Conservation (phyloP, 2,113 vertebrate species). For the Madoqua kirkii region DNA sequence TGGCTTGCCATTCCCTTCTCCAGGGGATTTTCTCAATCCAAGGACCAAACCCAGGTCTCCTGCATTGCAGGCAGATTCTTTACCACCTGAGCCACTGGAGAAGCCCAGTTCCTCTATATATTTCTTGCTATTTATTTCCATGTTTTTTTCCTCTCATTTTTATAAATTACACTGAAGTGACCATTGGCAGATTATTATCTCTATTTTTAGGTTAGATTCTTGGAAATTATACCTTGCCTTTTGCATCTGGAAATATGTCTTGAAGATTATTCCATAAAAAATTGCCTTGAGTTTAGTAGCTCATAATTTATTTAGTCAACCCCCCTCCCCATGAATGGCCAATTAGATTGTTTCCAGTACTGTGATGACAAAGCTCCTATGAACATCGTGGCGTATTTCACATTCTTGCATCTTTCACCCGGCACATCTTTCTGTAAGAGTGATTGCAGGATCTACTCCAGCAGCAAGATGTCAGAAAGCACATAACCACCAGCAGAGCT, state of each 20-base stretch:
- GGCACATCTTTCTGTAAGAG: background rate
- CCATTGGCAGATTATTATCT: background rate
- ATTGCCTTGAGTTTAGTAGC: background rate
- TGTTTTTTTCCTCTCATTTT: background rate
- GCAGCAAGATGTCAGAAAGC: background rate
- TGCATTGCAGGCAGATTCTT: background rate
- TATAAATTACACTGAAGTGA: background rate
- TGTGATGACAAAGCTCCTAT: background rate
- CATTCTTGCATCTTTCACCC: background rate
- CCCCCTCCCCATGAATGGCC: background rate
- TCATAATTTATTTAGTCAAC: background rate
- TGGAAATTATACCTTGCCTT: background rate
- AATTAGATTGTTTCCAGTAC: background rate
- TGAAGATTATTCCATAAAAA: background rate
- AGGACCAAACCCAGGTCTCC: background rate
- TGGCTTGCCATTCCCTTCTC: background rate
- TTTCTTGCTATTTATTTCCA: background rate
- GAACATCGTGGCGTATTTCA: background rate
- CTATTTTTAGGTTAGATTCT: background rate
- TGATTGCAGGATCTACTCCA: background rate
- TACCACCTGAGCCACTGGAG: background rate
- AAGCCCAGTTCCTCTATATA: background rate
- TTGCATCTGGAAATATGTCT: background rate
- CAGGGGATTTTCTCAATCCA: background rate
- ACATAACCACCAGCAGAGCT: background rate